Conservation (phyloP, 2,888 invertebrate species). For the Holacanthella duospinosa region DNA sequence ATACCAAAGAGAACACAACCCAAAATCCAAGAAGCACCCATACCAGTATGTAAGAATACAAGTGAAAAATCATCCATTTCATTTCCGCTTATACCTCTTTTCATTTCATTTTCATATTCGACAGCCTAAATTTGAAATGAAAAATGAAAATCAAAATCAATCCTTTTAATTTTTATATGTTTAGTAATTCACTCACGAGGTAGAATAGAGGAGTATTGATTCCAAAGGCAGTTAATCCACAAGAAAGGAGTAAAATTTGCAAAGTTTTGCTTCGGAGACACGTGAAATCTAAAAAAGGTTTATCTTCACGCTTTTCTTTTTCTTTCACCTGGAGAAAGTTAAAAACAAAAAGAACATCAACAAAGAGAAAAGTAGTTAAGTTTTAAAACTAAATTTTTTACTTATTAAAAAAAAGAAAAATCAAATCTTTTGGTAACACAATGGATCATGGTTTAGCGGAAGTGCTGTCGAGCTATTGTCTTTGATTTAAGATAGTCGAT, state of each 20-base stretch:
- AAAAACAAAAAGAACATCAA: too few relatives aligned
- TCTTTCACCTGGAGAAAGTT: conserved; percentile 50
- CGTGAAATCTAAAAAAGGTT: conserved; percentile 68
- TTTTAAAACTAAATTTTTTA: too few relatives aligned
- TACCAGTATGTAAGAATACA: conserved; percentile 53
- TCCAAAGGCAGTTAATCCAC: conserved; percentile 68
- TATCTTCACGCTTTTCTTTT: conserved; percentile 62
- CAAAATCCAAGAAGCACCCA: conserved; percentile 71
- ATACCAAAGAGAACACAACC: conserved; percentile 72
- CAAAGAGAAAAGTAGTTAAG: too few relatives aligned
- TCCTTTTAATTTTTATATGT: not conserved
- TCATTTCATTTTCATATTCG: conserved; percentile 65
- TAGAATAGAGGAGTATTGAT: conserved; percentile 77
- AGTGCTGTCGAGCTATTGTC: too few relatives aligned
- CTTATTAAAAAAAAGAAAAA: too few relatives aligned
- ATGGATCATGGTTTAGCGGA: too few relatives aligned
- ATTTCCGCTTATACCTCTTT: conserved; percentile 46
- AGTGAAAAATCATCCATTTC: conserved; percentile 19
- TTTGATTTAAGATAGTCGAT: too few relatives aligned
- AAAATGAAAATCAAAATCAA: conserved; percentile 4
- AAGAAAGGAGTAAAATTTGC: conserved; percentile 66
- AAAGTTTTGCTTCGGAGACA: conserved; percentile 66
- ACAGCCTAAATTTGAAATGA: too few relatives aligned
- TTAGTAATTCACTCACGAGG: conserved; percentile 45
- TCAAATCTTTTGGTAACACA: too few relatives aligned